Base-by-base conservation (phyloP, 2,113 vertebrate genomes). In the Nipponia nippon region DNA sequence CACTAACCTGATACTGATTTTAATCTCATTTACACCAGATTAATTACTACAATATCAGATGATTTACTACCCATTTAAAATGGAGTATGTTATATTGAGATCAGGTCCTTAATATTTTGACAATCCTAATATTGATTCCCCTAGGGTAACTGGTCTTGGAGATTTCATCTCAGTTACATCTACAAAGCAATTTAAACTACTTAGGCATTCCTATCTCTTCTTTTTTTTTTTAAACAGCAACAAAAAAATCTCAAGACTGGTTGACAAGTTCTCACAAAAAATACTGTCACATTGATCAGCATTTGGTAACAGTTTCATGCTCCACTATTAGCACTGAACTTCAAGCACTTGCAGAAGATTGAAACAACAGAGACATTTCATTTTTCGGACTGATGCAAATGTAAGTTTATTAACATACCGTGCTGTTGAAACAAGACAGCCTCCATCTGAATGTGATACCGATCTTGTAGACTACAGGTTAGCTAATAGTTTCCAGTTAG, bases 341-440 rank as follows among this genome's bases (percentile, higher is more conserved):
- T 80, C 55, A 96, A 95, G 92, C 69, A 89, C 73, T 92, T 40
- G 56, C 87, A 49, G 79, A 97, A 95, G 94, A 90, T 95, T 92
- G 92, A 82, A 95, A 56, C 3, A 16, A 96, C 67, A 72, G 25
- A 85, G 70, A 96, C 44, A 67, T 94, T 94, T 95, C 49, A 69
- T 95, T 98, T 97, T 91, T 95, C 4, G 4, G 93, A 90, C 77
- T 87, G 63, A 94, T 30, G 56, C 36, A 65, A 95, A 94, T 47
- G 5, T 81, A 87, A 92, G 89, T 94, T 95, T 94, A 63, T 97
- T 96, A 95, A 95, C 26, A 34, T 73, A 81, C 42, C 6, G 8
- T 58, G 87, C 77, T 89, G 83, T 58, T 96, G 83, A 97, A 95
- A 91, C 82, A 79, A 97, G 70, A 75, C 87, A 97, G 81, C 61